Base-by-base conservation (phyloP, 2,888 invertebrate species). In the Operophtera brumata region DNA sequence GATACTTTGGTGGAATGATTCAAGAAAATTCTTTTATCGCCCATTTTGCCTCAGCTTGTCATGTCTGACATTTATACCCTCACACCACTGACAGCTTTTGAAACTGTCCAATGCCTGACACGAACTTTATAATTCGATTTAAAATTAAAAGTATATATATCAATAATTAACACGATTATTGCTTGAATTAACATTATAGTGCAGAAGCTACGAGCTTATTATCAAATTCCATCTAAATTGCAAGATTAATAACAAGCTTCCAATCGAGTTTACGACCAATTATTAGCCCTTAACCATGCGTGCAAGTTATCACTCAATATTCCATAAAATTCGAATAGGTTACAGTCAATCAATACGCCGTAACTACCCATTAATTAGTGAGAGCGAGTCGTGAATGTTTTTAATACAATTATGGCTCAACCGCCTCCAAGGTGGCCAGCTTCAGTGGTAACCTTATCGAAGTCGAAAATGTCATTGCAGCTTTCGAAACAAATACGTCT, bases 401-500 rank as follows among this genome's bases (percentile, higher is more conserved):
- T 47, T 43, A 47, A 47, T 43, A 55, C 50, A 61, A 61, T 58
- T 56, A 57, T 67, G 65, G 62, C 65, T 65, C 59, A 56, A 52
- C 51, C 42, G 34, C 39, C 53, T 43, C 37, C 57, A 63, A 54
- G 53, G 63, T 69, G 66, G 64, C 64, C 64, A 65, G 64, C 66
- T 71, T 72, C 67, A 71, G 70, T 67, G 62, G 60, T 64, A 66
- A 63, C 73, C 76, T 77, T 80, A 82, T 80, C 74, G 67, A 68
- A 73, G 69, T 69, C 65, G 67, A 71, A 74, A 69, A 67, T 67
- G 68, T 68, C 62, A 63, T 69, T 66, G 65, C 49, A 67, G 71
- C 75, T 84, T 84, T 80, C 76, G 73, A 76, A 78, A 77, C 66
- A 70, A 47, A 79, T 84, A 80, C 78, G 77, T 82, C 73, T 67